Percentiles rank a stretch among this genome's conserved stretches.
phyloP scores from a whole-genome alignment of 2,888 invertebrate genomes.

The Leptopilina myrica region DNA sequence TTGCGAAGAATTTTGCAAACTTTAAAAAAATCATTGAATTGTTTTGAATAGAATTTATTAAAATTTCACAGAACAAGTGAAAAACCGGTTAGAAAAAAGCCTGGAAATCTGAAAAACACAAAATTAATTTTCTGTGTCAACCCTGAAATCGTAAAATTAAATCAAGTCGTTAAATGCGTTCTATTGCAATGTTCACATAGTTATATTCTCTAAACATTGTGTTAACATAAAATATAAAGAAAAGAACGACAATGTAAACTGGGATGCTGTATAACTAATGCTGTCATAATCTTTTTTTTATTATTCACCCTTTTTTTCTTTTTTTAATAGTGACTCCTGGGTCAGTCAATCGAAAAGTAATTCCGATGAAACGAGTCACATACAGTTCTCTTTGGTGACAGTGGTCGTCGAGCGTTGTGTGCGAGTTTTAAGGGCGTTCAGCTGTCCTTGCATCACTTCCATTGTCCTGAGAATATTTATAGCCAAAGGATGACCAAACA shows the following conservation, averaged over 20 bases:
- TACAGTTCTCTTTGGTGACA: slow-evolving; percentile 46
- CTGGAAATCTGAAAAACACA: too few relatives aligned
- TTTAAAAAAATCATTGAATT: too few relatives aligned
- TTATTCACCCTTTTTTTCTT: slow-evolving; percentile 24
- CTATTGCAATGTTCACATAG: too few relatives aligned
- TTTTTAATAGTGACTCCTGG: slow-evolving; percentile 40
- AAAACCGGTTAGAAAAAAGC: too few relatives aligned
- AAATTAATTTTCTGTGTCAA: too few relatives aligned
- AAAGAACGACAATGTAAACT: not conserved
- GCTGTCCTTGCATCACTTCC: slow-evolving; percentile 60
- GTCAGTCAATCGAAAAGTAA: slow-evolving; percentile 67
- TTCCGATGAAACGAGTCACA: slow-evolving; percentile 58
- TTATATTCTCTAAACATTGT: too few relatives aligned
- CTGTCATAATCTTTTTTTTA: not conserved
- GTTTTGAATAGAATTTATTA: too few relatives aligned
- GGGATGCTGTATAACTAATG: slow-evolving; percentile 8
- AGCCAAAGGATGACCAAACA: slow-evolving; percentile 73
- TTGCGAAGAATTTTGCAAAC: too few relatives aligned
- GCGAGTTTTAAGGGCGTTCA: slow-evolving; percentile 66
- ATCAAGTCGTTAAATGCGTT: not conserved
- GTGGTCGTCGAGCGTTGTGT: slow-evolving; percentile 44
- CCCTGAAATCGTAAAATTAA: too few relatives aligned
- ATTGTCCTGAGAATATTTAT: slow-evolving; percentile 72
- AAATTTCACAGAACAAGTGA: too few relatives aligned
- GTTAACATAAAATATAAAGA: too few relatives aligned